phyloP scores from a whole-genome alignment of 2,888 invertebrate genomes.

The Hedychridium roseum region DNA sequence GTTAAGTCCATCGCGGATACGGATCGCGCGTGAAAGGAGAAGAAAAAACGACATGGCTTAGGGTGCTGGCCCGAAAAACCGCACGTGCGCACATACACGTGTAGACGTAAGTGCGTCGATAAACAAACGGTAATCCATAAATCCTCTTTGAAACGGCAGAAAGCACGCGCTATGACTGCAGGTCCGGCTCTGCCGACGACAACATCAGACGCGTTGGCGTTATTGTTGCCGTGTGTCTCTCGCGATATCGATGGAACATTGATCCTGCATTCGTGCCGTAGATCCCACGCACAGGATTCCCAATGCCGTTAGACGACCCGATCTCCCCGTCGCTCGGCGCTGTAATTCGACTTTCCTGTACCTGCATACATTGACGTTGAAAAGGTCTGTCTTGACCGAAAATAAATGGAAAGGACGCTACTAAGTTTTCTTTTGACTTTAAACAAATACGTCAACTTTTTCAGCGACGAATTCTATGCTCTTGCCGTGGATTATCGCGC shows the following conservation, averaged over 20 bases:
- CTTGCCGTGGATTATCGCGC: too few species aligned
- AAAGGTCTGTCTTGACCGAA: too few species aligned
- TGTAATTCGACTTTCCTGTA: too few species aligned
- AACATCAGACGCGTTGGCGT: slow-evolving; percentile 46
- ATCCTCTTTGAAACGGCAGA: slow-evolving; percentile 50
- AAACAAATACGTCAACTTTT: too few species aligned
- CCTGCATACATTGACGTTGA: too few species aligned
- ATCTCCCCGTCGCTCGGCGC: too few species aligned
- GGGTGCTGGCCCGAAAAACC: slow-evolving; percentile 31
- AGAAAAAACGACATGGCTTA: slow-evolving; percentile 18
- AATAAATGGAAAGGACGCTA: too few species aligned
- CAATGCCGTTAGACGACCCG: slow-evolving; percentile 38
- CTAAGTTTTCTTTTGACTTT: too few species aligned
- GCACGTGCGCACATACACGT: too few species aligned
- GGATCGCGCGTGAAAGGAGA: slow-evolving; percentile 6
- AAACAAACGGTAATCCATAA: slow-evolving; percentile 55
- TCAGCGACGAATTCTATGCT: too few species aligned
- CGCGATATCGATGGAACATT: slow-evolving; percentile 58
- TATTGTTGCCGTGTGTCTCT: slow-evolving; percentile 36
- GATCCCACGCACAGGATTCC: slow-evolving; percentile 50
- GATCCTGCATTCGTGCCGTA: slow-evolving; percentile 55
- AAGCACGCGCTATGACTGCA: slow-evolving; percentile 49
- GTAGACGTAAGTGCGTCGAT: slow-evolving; percentile 46
- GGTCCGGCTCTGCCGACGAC: too few species aligned
- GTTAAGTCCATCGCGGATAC: slow-evolving; percentile 3